phyloP scores from a whole-genome alignment of 2,888 invertebrate species.

The Lasius fuliginosus region DNA sequence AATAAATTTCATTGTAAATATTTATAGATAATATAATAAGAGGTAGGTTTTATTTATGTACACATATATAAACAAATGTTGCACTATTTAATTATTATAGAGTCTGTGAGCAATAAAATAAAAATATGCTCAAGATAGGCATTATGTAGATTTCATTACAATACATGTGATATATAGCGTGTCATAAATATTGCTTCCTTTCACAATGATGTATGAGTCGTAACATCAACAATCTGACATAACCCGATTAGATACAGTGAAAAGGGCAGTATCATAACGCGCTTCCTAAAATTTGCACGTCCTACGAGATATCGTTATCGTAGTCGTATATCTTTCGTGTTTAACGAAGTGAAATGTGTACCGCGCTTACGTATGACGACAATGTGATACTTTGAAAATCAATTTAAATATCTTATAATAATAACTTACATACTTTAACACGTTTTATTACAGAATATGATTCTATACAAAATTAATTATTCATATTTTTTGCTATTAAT shows the following conservation, averaged over 20 bases:
- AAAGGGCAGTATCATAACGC: slow-evolving; percentile 8
- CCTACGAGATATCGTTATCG: slow-evolving; percentile 14
- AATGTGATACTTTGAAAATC: background rate
- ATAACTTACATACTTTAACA: background rate
- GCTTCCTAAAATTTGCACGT: slow-evolving; percentile 19
- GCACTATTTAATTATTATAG: background rate
- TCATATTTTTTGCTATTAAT: background rate
- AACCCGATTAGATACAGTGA: slow-evolving; percentile 36
- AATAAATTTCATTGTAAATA: slow-evolving; percentile 5
- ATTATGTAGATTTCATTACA: slow-evolving; percentile 39
- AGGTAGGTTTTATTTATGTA: background rate
- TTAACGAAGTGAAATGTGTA: slow-evolving; percentile 15
- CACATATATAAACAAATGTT: background rate
- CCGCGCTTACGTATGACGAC: background rate
- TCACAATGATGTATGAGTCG: slow-evolving; percentile 39
- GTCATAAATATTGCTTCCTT: slow-evolving; percentile 39
- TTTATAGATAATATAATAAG: background rate
- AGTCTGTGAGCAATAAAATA: background rate
- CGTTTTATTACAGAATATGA: slow-evolving; percentile 7
- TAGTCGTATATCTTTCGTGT: slow-evolving; percentile 24
- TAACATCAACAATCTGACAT: slow-evolving; percentile 19
- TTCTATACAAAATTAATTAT: background rate
- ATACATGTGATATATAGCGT: slow-evolving; percentile 14
- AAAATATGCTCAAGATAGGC: background rate
- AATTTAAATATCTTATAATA: background rate